These are phyloP conservation scores for Elephas maximus DNA, from an alignment of 2,113 vertebrate species.

Conservation along the genomic window DNA sequence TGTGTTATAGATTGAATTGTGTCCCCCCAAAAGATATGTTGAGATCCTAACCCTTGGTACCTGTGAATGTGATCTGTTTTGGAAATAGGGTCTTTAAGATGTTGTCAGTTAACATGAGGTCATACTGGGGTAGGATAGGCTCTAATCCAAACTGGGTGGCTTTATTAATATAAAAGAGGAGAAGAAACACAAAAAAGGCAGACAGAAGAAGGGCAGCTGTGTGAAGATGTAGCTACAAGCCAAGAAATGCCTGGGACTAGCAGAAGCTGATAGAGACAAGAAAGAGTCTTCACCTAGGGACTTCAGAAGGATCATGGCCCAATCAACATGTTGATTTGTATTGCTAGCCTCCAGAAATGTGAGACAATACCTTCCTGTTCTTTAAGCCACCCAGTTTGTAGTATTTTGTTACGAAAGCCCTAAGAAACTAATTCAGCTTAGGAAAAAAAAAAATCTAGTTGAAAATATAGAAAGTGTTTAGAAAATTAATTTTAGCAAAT, in stretches of 20 bases:
- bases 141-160: not conserved
- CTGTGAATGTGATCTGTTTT: not conserved
- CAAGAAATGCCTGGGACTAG: not conserved
- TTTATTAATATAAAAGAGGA: not conserved
- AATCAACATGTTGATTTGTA: not conserved
- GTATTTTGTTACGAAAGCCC: not conserved
- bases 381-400: not conserved
- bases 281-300: not conserved
- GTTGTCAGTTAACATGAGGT: not conserved
- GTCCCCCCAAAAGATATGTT: not conserved
- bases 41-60: not conserved
- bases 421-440: not conserved
- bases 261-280: not conserved
- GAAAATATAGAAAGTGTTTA: constrained; percentile 33
- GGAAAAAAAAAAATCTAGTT: not conserved
- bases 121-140: not conserved
- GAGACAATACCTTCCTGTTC: not conserved
- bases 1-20: not conserved
- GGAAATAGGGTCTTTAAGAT: not conserved
- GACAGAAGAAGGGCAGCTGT: not conserved
- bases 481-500: constrained; percentile 44
- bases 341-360: not conserved
- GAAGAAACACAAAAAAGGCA: not conserved
- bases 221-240: not conserved
- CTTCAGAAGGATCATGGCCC: too few species aligned